These are phyloP conservation scores for Pseudomyrmex concolor DNA, from an alignment of 1,140 invertebrate species.

Conservation along the genomic window DNA sequence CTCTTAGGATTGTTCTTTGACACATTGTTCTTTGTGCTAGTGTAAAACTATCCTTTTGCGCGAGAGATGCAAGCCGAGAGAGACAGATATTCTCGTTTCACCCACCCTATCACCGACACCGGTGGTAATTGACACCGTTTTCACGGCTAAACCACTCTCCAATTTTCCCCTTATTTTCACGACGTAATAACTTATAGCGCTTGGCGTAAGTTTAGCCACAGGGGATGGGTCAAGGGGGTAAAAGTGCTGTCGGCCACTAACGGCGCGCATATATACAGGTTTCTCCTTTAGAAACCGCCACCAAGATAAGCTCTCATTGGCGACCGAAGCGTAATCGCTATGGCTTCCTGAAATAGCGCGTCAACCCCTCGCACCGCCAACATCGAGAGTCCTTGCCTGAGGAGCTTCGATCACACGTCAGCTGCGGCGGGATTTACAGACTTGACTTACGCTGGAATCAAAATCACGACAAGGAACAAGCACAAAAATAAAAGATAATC, in stretches of 20 bases:
- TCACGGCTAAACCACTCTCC: conserved; percentile 71
- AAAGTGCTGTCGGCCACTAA: conserved; percentile 50
- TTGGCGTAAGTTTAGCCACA: conserved; percentile 52
- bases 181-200: conserved; percentile 69
- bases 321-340: conserved; percentile 73
- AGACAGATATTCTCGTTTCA: background rate
- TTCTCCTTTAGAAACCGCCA: conserved; percentile 65
- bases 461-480: background rate
- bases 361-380: conserved; percentile 52
- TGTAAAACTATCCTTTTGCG: conserved; percentile 13
- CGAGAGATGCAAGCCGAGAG: background rate
- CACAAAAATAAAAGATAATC: background rate
- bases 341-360: conserved; percentile 70
- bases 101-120: conserved; percentile 23
- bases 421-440: conserved; percentile 12
- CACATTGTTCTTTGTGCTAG: conserved; percentile 24
- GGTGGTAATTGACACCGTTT: conserved; percentile 71
- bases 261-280: conserved; percentile 55
- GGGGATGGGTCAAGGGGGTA: conserved; percentile 24
- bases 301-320: conserved; percentile 72
- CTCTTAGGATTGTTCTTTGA: background rate
- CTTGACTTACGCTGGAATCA: background rate
- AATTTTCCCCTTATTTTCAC: conserved; percentile 75
- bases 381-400: conserved; percentile 59
- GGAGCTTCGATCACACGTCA: conserved; percentile 41